A percentile compares a stretch with the other conserved stretches of the same genome.
Evolutionary conservation across 2,113 vertebrate genomes (phyloP).

Genomic region (Tretioscincus oriximinensis): DNA sequence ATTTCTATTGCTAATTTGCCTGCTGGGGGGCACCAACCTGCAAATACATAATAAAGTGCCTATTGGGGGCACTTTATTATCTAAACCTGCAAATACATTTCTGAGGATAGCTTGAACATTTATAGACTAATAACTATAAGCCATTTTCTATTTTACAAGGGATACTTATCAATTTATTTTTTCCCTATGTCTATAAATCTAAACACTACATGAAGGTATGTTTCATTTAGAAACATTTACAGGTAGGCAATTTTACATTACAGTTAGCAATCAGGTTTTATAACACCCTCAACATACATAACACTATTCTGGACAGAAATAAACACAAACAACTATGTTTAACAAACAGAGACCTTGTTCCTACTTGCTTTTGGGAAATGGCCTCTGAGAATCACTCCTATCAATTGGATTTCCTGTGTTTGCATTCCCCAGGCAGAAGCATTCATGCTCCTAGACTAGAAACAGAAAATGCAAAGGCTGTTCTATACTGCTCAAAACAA

Average conservation of each 20-base stretch:
- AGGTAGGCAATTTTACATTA: background rate
- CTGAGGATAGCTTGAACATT: background rate
- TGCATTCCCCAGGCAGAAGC: too few species aligned
- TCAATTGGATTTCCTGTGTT: too few species aligned
- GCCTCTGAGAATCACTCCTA: too few species aligned
- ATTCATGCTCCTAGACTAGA: too few species aligned
- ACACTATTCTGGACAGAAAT: background rate
- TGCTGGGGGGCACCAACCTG: background rate
- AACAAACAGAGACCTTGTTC: background rate
- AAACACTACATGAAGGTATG: background rate
- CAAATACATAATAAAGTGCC: too few species aligned
- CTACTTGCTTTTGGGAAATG: too few species aligned
- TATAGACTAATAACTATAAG: background rate
- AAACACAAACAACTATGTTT: background rate
- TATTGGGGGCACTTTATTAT: background rate
- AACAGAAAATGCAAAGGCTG: too few species aligned
- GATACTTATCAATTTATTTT: background rate
- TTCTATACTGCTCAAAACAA: too few species aligned
- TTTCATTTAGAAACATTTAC: background rate
- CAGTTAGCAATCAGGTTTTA: background rate
- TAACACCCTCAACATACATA: background rate
- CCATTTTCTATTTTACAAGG: background rate
- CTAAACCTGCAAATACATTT: background rate
- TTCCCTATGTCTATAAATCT: constrained; percentile 3
- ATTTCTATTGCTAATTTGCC: background rate